These are phyloP conservation scores for Euplexia lucipara DNA, from an alignment of 2,888 invertebrate genomes.

Conservation along the genomic window DNA sequence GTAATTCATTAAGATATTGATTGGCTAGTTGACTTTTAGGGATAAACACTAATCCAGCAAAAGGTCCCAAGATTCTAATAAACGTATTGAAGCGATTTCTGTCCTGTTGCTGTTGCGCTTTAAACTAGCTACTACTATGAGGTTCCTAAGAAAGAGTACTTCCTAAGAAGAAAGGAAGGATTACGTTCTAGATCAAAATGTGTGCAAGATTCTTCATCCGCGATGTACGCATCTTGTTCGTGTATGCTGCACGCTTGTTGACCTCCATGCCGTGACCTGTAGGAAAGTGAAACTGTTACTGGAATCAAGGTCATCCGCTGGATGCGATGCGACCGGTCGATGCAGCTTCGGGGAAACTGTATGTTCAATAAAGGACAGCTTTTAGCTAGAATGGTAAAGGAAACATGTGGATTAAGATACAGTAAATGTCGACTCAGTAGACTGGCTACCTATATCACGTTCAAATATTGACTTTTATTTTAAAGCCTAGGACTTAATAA, in stretches of 20 bases:
- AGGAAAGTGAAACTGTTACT: constrained; percentile 9
- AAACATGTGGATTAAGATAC: too few species aligned
- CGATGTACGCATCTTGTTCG: not conserved
- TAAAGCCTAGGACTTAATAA: too few species aligned
- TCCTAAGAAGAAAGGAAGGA: too few species aligned
- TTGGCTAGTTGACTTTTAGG: not conserved
- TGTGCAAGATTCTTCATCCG: constrained; percentile 10
- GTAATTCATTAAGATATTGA: not conserved
- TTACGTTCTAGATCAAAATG: not conserved
- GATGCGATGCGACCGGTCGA: too few species aligned
- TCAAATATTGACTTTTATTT: too few species aligned
- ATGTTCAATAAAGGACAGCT: too few species aligned
- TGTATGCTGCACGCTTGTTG: constrained; percentile 4
- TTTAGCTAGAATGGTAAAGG: too few species aligned
- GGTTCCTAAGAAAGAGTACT: too few species aligned
- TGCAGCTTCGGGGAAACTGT: too few species aligned
- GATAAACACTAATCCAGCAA: not conserved
- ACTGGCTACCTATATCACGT: too few species aligned
- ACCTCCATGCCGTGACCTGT: constrained; percentile 9
- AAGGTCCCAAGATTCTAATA: not conserved
- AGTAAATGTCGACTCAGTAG: too few species aligned
- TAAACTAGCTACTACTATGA: not conserved
- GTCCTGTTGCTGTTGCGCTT: not conserved
- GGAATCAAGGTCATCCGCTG: not conserved
- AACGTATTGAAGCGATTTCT: not conserved